Conservation (phyloP, 2,797 vertebrate genomes). For the Notamacropus eugenii region DNA sequence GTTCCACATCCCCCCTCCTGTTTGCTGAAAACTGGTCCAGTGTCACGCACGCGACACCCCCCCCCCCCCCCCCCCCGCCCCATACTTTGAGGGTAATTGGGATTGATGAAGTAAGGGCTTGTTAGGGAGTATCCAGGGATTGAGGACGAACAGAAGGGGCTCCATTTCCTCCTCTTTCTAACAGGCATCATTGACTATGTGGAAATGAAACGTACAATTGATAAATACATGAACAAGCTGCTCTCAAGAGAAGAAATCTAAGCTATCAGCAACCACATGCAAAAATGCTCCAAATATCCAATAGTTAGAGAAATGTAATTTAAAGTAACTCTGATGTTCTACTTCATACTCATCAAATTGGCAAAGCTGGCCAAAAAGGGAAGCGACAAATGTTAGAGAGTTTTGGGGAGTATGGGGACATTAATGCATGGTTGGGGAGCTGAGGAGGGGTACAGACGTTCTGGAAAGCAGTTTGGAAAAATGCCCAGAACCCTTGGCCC, state of each 20-base stretch:
- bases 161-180: too few relatives aligned
- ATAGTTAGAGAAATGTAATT: conserved; percentile 17
- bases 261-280: not conserved
- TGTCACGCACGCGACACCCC: too few relatives aligned
- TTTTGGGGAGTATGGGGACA: not conserved
- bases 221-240: not conserved
- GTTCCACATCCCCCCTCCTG: not conserved
- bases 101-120: not conserved
- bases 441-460: conserved; percentile 21
- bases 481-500: not conserved
- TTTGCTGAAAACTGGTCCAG: not conserved
- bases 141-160: not conserved
- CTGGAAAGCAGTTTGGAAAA: conserved; percentile 14
- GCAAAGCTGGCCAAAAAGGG: conserved; percentile 25
- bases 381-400: not conserved
- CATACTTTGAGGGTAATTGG: not conserved
- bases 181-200: not conserved
- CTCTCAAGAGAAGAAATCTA: not conserved
- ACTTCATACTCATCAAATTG: conserved; percentile 21
- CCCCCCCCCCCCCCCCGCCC: too few relatives aligned
- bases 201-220: conserved; percentile 8
- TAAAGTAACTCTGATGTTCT: conserved; percentile 16
- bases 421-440: not conserved
- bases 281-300: conserved; percentile 22
- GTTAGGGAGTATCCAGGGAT: conserved; percentile 27